Evolutionary conservation across 2,113 vertebrate species (phyloP), one percentile per base, ranked within the genome.

Genomic region (Vidua chalybeata): DNA sequence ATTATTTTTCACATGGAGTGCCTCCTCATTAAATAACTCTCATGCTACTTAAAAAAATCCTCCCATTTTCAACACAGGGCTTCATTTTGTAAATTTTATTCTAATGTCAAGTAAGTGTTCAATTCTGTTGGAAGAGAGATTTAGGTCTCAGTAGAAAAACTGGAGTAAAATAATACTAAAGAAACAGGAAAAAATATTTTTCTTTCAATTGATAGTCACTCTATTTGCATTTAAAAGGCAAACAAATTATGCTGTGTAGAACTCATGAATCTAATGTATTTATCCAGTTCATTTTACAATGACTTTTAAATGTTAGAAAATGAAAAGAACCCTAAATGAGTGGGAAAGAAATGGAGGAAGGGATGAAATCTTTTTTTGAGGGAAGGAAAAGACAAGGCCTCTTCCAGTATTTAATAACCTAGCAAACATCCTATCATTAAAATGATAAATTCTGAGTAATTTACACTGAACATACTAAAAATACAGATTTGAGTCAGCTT

Each of bases 401-500:
- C 48, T 96, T 91, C 59, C 74, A 89, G 11, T 26, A 78, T 59
- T 94, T 90, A 92, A 68, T 54, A 86, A 91, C 28, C 55, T 55
- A 87, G 91, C 43, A 94, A 95, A 96, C 77, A 62, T 84, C 71
- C 85, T 83, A 48, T 72, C 82, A 13, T 87, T 80, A 84, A 94
- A 96, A 96, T 89, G 61, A 94, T 83, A 87, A 72, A 91, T 89
- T 94, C 75, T 46, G 77, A 93, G 56, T 96, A 93, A 96, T 95
- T 97, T 95, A 97, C 84, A 96, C 55, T 85, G 85, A 97, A 97
- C 84, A 77, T 89, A 82, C 97, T 81, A 95, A 97, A 97, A 97
- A 97, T 96, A 90, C 78, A 90, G 95, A 97, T 94, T 95, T 96
- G 96, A 97, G 94, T 98, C 96, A 96, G 80, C 43, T 93, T 92